phyloP scores from a whole-genome alignment of 2,797 vertebrate species.

The Ficedula albicollis region DNA sequence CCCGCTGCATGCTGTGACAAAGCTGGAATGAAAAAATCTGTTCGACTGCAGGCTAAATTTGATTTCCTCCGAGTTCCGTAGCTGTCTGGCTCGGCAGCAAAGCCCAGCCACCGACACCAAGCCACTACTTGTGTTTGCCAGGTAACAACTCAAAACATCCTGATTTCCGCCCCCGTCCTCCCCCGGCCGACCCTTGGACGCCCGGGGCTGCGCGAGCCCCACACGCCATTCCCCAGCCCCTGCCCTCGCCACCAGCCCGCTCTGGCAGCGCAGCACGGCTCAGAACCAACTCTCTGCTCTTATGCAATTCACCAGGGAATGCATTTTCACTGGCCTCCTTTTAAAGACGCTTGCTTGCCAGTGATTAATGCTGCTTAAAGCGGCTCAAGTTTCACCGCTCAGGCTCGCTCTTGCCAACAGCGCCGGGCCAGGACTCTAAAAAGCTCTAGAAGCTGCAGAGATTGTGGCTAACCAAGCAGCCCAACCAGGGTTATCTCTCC shows the following conservation, averaged over 20 bases:
- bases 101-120: conserved; percentile 5
- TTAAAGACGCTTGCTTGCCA: conserved; percentile 68
- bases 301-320: conserved; percentile 73
- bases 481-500: background rate
- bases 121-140: conserved; percentile 15
- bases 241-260: conserved; percentile 15
- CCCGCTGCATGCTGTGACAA: conserved; percentile 70
- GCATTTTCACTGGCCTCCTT: conserved; percentile 72
- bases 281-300: conserved; percentile 63
- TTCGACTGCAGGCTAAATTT: conserved; percentile 60
- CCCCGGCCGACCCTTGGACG: background rate
- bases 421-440: conserved; percentile 45
- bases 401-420: conserved; percentile 73
- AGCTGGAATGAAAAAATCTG: conserved; percentile 64
- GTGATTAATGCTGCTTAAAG: conserved; percentile 78
- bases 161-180: background rate
- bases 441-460: conserved; percentile 59
- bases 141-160: conserved; percentile 41
- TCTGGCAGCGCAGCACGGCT: conserved; percentile 50
- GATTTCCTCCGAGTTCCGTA: conserved; percentile 53
- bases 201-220: background rate
- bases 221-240: background rate
- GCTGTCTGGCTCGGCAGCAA: conserved; percentile 44
- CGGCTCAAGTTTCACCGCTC: conserved; percentile 78
- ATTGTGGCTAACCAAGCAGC: conserved; percentile 41